Base-by-base conservation (phyloP, 2,888 invertebrate genomes). In the Ophonus ardosiacus region DNA sequence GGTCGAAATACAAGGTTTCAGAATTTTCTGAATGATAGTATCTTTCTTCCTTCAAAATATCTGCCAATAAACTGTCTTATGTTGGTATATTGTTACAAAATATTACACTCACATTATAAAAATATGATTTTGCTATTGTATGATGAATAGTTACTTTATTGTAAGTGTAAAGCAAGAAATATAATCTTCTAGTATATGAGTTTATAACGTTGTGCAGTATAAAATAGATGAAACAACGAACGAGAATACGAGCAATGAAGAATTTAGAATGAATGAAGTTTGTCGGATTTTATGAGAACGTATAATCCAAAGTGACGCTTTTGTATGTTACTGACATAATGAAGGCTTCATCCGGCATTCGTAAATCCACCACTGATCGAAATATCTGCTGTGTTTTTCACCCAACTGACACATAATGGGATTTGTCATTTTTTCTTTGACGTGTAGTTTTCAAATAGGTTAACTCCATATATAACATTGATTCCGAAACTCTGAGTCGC, bases 271-370 rank as follows among this genome's bases (percentile, higher is more conserved):
- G 38, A n/a, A 68, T 68, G 38, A n/a, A 31, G 15, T 31, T 38
- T 10, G 68, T 68, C 13, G 68, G 68, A 38, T 68, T 68, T 68
- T 68, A 68, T 38, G 68, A 68, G 68, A 68, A 68, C 68, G 68
- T 68, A 68, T 68, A 68, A 68, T 68, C 68, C 68, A 31, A 68
- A 68, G 68, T 40, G 68, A 68, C 38, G 68, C 68, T 68, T 63
- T 21, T 68, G 68, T 68, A 38, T 68, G 68, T 38, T 68, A 31
- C 68, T 68, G 68, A 68, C 68, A 68, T 68, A 68, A 68, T 68
- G 38, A 68, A 68, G 38, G 68, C 24, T 68, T n/a, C 38, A 68
- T 68, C 40, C 38, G 68, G 31, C 68, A 68, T 68, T 38, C 68
- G 68, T 68, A 68, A 68, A 68, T 68, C 38, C 68, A 38, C 38